Evolutionary conservation across 2,113 vertebrate species (phyloP).

Genomic region (Gambusia holbrooki): DNA sequence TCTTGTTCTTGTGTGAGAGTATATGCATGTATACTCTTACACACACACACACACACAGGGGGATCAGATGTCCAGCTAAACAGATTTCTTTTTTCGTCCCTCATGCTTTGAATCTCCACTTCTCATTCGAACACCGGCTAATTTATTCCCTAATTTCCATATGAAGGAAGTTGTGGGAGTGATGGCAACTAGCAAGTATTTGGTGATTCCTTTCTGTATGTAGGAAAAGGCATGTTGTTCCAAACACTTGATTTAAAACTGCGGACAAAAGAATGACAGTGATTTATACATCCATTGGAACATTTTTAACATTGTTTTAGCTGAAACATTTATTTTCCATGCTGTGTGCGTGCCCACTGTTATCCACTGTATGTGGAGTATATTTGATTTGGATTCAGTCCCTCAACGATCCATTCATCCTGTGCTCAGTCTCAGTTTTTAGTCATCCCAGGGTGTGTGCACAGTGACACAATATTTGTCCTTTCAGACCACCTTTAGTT

Average conservation of each 20-base stretch:
- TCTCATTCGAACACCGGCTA: slow-evolving; percentile 58
- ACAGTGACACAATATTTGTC: slow-evolving; percentile 35
- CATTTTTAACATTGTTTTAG: background rate
- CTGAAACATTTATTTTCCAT: slow-evolving; percentile 29
- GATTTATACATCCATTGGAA: slow-evolving; percentile 2
- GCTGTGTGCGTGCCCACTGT: slow-evolving; percentile 5
- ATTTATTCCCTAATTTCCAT: slow-evolving; percentile 77
- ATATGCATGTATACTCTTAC: slow-evolving; percentile 1
- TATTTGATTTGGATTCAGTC: slow-evolving; percentile 54
- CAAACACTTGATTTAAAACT: slow-evolving; percentile 29
- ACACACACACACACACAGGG: slow-evolving; percentile 8
- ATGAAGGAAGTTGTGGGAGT: slow-evolving; percentile 71
- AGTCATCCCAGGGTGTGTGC: slow-evolving; percentile 43
- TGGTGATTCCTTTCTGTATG: slow-evolving; percentile 43
- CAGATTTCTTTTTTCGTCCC: slow-evolving; percentile 57
- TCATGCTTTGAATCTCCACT: slow-evolving; percentile 65
- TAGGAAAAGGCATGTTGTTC: slow-evolving; percentile 25
- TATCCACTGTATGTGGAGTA: slow-evolving; percentile 19
- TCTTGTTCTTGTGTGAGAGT: too few species aligned
- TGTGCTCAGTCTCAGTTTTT: slow-evolving; percentile 38
- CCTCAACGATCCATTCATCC: slow-evolving; percentile 57
- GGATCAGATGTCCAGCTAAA: slow-evolving; percentile 66
- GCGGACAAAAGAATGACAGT: background rate
- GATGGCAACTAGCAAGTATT: slow-evolving; percentile 52
- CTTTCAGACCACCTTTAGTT: slow-evolving; percentile 12